Evolutionary conservation across 2,797 vertebrate species (phyloP), one percentile per base, ranked within the genome.

Genomic region (Microctenopoma lineatum): DNA sequence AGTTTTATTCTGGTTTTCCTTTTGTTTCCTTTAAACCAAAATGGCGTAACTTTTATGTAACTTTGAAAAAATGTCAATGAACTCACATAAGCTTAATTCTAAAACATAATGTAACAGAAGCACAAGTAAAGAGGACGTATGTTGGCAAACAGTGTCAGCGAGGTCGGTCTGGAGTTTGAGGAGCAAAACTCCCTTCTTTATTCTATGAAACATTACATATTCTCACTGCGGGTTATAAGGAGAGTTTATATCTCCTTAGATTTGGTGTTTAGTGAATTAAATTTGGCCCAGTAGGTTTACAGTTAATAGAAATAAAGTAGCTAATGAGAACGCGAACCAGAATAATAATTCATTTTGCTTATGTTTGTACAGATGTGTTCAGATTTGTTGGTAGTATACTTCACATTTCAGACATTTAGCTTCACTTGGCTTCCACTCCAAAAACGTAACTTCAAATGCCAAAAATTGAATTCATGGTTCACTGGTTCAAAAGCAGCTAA

Each of bases 401-500:
- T 59, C 0, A 66, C 10, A 58, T 41, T 41, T n/a, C 1, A 36
- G 12, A 26, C 4, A 41, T 62, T 39, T 52, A 21, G 0, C 4
- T 38, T 38, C 1, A 4, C 38, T 41, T 41, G 38, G 38, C 11
- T 41, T 41, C 12, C 34, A 10, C 21, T 50, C 15, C 16, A 7
- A 61, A 11, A 57, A 46, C 21, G 13, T 1, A 42, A 45, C 42
- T 29, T 38, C 54, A 56, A 61, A 61, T 44, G 2, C 11, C 1
- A 29, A 29, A 9, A 0, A 44, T 72, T 6, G 27, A 52, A 38
- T 16, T 57, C 38, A 1, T 7, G 45, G 38, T 68, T 64, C 7
- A 18, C 45, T 61, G 12, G 38, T 29, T 56, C 15, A 59, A 46
- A 75, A 46, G 54, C 9, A 66, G 25, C 39, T 32, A 54, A 42